phyloP scores from a whole-genome alignment of 2,797 vertebrate genomes.

The Discoglossus pictus region DNA sequence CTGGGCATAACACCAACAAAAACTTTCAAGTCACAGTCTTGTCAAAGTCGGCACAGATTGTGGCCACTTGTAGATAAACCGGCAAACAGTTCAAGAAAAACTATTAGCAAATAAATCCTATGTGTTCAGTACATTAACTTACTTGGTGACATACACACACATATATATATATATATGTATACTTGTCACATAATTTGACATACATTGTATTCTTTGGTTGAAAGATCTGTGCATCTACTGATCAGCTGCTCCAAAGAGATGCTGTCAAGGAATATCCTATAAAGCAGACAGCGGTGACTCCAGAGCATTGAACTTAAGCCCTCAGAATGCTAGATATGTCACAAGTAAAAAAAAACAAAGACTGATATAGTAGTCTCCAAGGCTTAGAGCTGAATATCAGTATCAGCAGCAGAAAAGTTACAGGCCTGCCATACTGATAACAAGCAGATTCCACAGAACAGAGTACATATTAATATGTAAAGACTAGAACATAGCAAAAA shows the following conservation, averaged over 20 bases:
- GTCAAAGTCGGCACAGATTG: no score
- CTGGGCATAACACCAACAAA: no score
- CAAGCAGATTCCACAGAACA: neutral
- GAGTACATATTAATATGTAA: no score
- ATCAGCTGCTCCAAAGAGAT: conserved; percentile 27
- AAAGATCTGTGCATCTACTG: conserved; percentile 18
- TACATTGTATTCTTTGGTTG: conserved; percentile 19
- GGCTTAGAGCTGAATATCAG: conserved; percentile 20
- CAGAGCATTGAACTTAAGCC: conserved; percentile 41
- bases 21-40: no score
- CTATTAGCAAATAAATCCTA: no score
- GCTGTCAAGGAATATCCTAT: conserved; percentile 25
- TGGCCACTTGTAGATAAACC: no score
- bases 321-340: conserved; percentile 25
- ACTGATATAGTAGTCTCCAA: conserved; percentile 25
- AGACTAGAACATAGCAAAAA: no score
- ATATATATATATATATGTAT: no score
- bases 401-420: conserved; percentile 15
- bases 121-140: no score
- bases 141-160: no score
- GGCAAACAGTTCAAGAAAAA: no score
- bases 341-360: conserved; percentile 10
- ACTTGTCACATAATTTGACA: no score
- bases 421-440: neutral
- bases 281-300: conserved; percentile 35